Evolutionary conservation across 2,797 vertebrate genomes (phyloP), one percentile per base, ranked within the genome.

Genomic region (Oreortyx pictus): DNA sequence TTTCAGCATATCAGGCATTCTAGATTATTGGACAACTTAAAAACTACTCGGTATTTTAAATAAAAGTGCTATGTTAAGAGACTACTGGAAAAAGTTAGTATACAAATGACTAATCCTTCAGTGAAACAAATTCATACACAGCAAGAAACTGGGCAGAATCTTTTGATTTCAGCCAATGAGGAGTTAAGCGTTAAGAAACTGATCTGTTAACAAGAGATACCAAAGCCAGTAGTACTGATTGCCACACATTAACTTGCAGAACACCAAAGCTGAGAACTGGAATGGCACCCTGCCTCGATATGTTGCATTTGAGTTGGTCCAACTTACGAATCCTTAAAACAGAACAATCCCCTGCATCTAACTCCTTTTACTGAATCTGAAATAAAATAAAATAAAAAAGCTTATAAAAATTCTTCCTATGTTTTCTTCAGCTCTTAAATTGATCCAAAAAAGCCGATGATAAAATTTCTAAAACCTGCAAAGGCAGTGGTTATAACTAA

Each of bases 401-500:
- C 20, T 43, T 66, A 61, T 33, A 57, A 80, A 74, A 84, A 80
- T 35, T 35, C 60, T 41, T 77, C n/a, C 64, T 78, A 37, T 78
- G 1, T 93, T 96, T 65, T 81, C 33, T 29, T 80, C 66, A 77
- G 43, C 60, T 75, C 90, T 89, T 87, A 80, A 89, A 82, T 20
- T 60, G 22, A 27, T 5, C n/a, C 65, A 29, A 43, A 71, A 71
- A 80, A n/a, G 4, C 47, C 61, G 16, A 19, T 3, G 43, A 35
- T 47, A 78, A 17, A 35, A 68, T 78, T 91, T 82, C 76, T 57
- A 54, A 82, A 92, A 85, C 17, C 64, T 27, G 64, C 2, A 2
- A 87, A 77, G 46, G 70, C 75, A 93, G 57, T 4, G 2, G 71
- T 46, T 43, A 62, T 64, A 87, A 78, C 76, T 64, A 71, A 92